Base-by-base conservation (phyloP, 2,113 vertebrate species). In the Actenoides hombroni region DNA sequence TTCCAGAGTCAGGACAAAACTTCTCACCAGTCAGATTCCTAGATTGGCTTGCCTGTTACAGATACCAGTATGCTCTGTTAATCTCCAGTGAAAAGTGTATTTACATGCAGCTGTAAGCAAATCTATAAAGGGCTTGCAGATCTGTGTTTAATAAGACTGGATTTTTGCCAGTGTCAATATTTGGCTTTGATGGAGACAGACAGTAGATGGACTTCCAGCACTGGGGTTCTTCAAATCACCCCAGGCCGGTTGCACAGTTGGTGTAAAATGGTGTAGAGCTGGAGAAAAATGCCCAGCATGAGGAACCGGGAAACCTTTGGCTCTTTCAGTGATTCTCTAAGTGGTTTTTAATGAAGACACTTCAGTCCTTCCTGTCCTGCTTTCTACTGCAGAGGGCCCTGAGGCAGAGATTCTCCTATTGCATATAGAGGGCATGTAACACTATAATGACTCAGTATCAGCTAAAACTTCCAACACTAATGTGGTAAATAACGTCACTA, bases 91-190 rank as follows among this genome's bases (percentile, higher is more conserved):
- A 94, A 96, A 95, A 92, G 65, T 39, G 53, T 79, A 92, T 88
- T 93, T 96, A 84, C 48, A 70, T 56, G 86, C 64, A 92, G 73
- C 25, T 86, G 35, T 86, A 90, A 46, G 68, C 56, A 96, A 93
- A 95, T 67, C 82, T 71, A 67, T 57, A 92, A 88, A 86, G 68
- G 10, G 60, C 75, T 88, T 95, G 48, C 60, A 96, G 77, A 90
- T 88, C 69, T 90, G 48, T 70, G 42, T 92, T 94, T 94, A 94
- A 94, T 70, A 93, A 92, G 19, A 84, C 48, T 90, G 86, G 57
- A 90, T 53, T 95, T 88, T 84, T 82, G 80, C 86, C 86, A 94
- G n/a, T 33, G 49, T 88, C 90, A 95, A 84, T 93, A 92, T 84
- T 20, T 92, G 83, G 86, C 94, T 89, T 87, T 65, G 61, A 90